Evolutionary conservation across 2,888 invertebrate species (phyloP).

Genomic region (Alloplasta piceator): DNA sequence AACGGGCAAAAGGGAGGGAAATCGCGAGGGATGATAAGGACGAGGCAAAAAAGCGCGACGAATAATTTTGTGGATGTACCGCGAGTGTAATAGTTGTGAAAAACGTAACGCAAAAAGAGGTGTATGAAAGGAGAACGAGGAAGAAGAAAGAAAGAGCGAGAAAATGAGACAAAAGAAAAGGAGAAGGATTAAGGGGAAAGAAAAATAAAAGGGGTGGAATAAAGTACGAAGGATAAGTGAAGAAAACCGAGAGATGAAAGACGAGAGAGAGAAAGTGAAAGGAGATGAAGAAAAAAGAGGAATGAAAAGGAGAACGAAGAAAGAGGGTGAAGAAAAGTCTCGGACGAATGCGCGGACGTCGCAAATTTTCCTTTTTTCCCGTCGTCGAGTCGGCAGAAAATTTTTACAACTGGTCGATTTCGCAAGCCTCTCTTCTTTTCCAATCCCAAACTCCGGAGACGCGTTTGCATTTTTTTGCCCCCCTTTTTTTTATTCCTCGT

Average conservation of each 20-base stretch:
- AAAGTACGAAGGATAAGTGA: slow-evolving; percentile 53
- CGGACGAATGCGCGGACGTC: slow-evolving; percentile 52
- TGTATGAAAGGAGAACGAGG: background rate
- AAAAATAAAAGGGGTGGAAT: slow-evolving; percentile 19
- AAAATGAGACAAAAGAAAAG: slow-evolving; percentile 10
- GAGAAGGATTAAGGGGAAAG: slow-evolving; percentile 18
- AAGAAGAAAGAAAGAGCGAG: slow-evolving; percentile 19
- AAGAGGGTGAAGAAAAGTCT: slow-evolving; percentile 35
- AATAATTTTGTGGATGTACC: slow-evolving; percentile 28
- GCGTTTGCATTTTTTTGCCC: background rate
- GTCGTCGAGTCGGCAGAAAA: slow-evolving; percentile 74
- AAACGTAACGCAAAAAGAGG: background rate
- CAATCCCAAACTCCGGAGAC: slow-evolving; percentile 25
- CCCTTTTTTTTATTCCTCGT: background rate
- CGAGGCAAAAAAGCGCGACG: slow-evolving; percentile 21
- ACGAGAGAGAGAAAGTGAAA: slow-evolving; percentile 2
- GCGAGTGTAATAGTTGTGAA: background rate
- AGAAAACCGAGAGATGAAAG: slow-evolving; percentile 44
- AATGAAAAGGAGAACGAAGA: slow-evolving; percentile 1
- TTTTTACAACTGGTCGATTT: slow-evolving; percentile 60
- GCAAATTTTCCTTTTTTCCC: slow-evolving; percentile 51
- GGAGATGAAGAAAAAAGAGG: background rate
- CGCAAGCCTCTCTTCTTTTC: slow-evolving; percentile 22
- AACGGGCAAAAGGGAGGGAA: no score
- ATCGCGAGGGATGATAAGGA: slow-evolving; percentile 42